Evolutionary conservation across 92 coral and sea anemone genomes (phyloP).

Genomic region (Umimayanthus kanabou): DNA sequence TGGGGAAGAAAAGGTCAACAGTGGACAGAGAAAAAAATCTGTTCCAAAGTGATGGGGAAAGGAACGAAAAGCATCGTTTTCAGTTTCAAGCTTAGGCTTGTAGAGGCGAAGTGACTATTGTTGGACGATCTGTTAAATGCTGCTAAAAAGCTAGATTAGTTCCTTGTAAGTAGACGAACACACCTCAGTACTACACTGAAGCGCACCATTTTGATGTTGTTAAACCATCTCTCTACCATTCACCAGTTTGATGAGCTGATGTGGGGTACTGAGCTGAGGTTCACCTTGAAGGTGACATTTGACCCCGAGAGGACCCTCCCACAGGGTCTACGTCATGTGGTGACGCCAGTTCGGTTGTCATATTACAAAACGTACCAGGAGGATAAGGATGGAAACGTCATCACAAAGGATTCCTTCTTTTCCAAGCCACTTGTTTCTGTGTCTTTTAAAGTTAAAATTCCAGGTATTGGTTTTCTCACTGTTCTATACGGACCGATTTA

Average conservation of each 20-base stretch:
- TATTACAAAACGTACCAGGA: constrained; percentile 65
- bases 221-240: neutral
- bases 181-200: neutral
- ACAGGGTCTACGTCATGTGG: constrained; percentile 76
- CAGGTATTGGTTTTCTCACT: constrained; percentile 58
- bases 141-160: no score
- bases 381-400: constrained; percentile 57
- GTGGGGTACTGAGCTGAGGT: constrained; percentile 49
- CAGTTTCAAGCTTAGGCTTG: no score
- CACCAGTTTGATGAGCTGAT: constrained; percentile 54
- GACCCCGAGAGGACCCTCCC: constrained; percentile 65
- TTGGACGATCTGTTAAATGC: no score
- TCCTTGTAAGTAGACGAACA: no score
- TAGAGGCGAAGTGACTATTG: no score
- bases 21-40: no score
- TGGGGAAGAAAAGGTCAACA: no score
- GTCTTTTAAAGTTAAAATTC: constrained; percentile 62
- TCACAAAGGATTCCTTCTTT: constrained; percentile 61
- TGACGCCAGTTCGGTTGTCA: constrained; percentile 72
- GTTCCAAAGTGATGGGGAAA: no score
- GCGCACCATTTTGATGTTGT: neutral
- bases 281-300: constrained; percentile 71
- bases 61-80: no score
- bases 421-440: constrained; percentile 52
- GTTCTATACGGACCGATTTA: neutral